Percentiles rank a stretch among this genome's conserved stretches.
Conservation (phyloP, 2,113 vertebrate species). For the Percina caprodes region DNA sequence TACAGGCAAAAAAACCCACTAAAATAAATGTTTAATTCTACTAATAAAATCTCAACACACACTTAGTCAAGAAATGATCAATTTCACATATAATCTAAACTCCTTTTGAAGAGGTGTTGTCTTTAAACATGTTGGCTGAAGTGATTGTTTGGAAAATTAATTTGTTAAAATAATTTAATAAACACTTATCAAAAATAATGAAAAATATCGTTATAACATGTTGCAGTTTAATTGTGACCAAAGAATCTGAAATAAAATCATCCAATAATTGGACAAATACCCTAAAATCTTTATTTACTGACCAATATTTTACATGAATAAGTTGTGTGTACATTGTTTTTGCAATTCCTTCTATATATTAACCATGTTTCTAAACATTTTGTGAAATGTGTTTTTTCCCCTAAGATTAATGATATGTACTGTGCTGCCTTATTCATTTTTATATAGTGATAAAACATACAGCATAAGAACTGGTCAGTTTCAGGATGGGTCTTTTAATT, state of each 20-base stretch:
- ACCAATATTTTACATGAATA: slow-evolving; percentile 21
- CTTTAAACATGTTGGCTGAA: background rate
- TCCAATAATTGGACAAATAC: slow-evolving; percentile 1
- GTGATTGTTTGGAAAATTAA: background rate
- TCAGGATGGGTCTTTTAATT: slow-evolving; percentile 34
- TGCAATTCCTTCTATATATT: slow-evolving; percentile 22
- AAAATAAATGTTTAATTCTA: too few relatives aligned
- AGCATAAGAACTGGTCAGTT: slow-evolving; percentile 27
- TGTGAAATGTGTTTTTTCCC: slow-evolving; percentile 68
- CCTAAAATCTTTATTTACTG: slow-evolving; percentile 1
- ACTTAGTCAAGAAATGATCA: slow-evolving; percentile 18
- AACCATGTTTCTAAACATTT: slow-evolving; percentile 43
- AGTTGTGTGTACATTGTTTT: background rate
- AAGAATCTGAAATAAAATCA: background rate
- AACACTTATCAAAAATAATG: background rate
- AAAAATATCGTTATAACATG: background rate
- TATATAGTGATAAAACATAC: slow-evolving; percentile 56
- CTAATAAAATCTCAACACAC: too few relatives aligned
- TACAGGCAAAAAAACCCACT: slow-evolving; percentile 30
- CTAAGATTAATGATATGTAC: slow-evolving; percentile 66
- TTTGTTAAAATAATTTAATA: slow-evolving; percentile 7
- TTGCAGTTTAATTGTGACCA: background rate
- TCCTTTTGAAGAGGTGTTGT: slow-evolving; percentile 17
- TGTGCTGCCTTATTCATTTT: slow-evolving; percentile 79
- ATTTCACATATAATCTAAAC: slow-evolving; percentile 33